Evolutionary conservation across 2,888 invertebrate species (phyloP), one percentile per base, ranked within the genome.

Genomic region (Mesoligia furuncula): DNA sequence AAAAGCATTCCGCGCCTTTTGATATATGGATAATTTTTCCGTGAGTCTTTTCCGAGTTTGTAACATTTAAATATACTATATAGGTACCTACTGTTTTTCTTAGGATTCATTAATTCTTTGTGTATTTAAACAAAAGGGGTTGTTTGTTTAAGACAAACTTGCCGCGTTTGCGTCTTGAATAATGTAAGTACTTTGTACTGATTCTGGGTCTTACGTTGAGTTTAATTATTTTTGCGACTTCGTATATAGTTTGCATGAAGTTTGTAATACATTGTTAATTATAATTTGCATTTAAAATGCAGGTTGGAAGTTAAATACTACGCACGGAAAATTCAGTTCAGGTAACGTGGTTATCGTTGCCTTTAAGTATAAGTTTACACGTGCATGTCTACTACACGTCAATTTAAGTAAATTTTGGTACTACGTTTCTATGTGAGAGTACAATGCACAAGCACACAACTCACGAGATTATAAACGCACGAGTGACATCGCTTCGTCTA

Each of bases 1-100:
- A 87, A 90, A 90, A 88, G 87, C 77, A 88, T 90, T 88, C 89
- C 85, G 62, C 81, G 81, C 77, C 75, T 84, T 91, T 91, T 90
- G 87, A 88, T 89, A 83, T 89, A 89, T 87, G 87, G 81, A 80
- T 86, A 86, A 85, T 88, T 89, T 88, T 87, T 80, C 82, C 73
- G 79, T 79, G 74, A 61, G 59, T 79, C 75, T 83, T 86, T 84
- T 79, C 39, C n/a, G 51, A 74, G 69, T 70, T 73, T 51, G n/a
- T 72, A 69, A 74, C 48, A 73, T 80, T 80, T 67, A 51, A 66
- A 82, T 67, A n/a, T 15, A 62, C 0, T 59, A 64, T 59, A 27
- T 51, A 51, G n/a, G 11, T 57, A 8, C 9, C 39, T 39, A 45
- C n/a, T 42, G 13, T 57, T 74, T 54, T 67, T 42, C 27, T 66